phyloP scores from a whole-genome alignment of 2,113 vertebrate species.

The Noctilio leporinus region DNA sequence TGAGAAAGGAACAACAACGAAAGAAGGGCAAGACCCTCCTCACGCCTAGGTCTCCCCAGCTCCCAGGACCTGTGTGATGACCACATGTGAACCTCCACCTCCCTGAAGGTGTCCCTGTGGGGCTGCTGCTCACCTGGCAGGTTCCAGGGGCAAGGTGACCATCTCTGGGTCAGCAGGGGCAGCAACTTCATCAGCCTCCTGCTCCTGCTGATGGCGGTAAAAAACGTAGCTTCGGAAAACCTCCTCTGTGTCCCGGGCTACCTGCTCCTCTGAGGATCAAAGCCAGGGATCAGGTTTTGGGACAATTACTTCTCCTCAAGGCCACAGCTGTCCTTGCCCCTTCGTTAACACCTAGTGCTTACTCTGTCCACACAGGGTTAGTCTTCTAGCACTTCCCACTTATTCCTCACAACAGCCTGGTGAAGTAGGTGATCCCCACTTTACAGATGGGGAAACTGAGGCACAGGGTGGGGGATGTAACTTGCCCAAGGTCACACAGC shows the following conservation, averaged over 20 bases:
- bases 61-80: not conserved
- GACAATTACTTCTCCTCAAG: not conserved
- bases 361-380: accelerated
- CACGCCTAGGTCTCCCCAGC: not conserved
- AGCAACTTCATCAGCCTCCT: constrained; percentile 66
- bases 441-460: not conserved
- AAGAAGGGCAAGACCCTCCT: not conserved
- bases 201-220: constrained; percentile 78
- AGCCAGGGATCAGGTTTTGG: not conserved
- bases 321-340: not conserved
- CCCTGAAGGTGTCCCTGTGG: not conserved
- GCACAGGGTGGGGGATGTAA: not conserved
- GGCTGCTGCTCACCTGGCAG: constrained; percentile 64
- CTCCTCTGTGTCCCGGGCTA: constrained; percentile 76
- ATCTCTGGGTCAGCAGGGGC: constrained; percentile 79
- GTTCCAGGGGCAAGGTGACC: constrained; percentile 60
- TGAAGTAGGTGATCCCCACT: not conserved
- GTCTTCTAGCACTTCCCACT: not conserved
- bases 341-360: not conserved
- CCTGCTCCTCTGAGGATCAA: constrained; percentile 76
- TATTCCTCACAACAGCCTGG: not conserved
- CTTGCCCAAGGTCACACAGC: not conserved
- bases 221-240: constrained; percentile 83
- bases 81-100: not conserved
- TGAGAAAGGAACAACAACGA: not conserved